Base-by-base conservation (phyloP, 2,113 vertebrate genomes). In the Ursus arctos region DNA sequence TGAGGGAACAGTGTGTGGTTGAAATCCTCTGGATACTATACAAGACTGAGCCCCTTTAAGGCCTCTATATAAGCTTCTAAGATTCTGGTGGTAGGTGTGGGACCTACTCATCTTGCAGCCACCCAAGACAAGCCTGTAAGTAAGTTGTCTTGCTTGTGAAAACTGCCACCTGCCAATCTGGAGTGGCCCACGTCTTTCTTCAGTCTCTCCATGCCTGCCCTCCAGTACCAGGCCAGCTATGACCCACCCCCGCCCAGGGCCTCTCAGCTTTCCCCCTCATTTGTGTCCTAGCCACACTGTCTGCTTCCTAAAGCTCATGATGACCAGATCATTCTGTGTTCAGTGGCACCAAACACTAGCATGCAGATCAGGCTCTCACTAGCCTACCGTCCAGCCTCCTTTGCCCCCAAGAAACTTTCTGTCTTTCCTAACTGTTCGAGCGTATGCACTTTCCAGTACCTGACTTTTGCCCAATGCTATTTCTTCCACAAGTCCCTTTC, bases 251-350 rank as follows among this genome's bases (percentile, higher is more conserved):
- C 22, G 12, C 24, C 26, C 28, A 51, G 26, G 57, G 33, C 55
- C 12, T 0, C 86, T 28, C 16, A 18, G 33, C 57, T 49, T 67
- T 15, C 18, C 1, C 15, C 7, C 28, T 79, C 43, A 0, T 26
- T 36, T 74, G 53, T 33, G 15, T 55, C n/a, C n/a, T 47, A 79
- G 61, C 47, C 31, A 40, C 4, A 11, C 40, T 11, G 1, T 28
- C 47, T 47, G 43, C 51, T 82, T 69, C 36, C 65, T 22, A 9
- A 74, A 43, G 18, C 63, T 65, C 10, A 21, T 9, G 16, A 12
- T 1, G 14, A 5, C n/a, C 53, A 0, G 0, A 1, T 47, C 0
- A 7, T 24, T 49, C 22, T 22, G 16, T 18, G 18, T 47, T 51
- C 31, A 82, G 40, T 51, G 86, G 18, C 15, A 12, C 28, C 5